Conservation (phyloP, 2,113 vertebrate genomes). For the Bufo gargarizans region DNA sequence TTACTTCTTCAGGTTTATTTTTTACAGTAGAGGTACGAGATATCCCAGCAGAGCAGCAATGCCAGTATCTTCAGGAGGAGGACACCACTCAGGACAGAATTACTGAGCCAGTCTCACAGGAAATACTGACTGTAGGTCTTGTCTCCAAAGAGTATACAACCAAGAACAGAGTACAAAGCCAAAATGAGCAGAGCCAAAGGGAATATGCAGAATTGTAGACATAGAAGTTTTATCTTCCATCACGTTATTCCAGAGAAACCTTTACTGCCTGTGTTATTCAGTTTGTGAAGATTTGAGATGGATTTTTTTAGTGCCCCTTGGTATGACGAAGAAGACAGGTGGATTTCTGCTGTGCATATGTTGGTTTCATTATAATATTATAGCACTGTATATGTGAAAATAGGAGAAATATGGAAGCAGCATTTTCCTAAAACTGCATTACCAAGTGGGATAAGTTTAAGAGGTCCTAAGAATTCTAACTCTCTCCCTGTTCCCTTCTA, state of each 20-base stretch:
- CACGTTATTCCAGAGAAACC: neutral
- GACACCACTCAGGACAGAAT: constrained; percentile 1
- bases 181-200: neutral
- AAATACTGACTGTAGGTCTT: neutral
- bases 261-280: neutral
- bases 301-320: too few species aligned
- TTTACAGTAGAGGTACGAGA: neutral
- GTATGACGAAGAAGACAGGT: too few species aligned
- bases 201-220: neutral
- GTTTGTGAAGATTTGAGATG: neutral
- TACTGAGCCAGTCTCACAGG: neutral
- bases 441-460: too few species aligned
- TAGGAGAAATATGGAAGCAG: too few species aligned
- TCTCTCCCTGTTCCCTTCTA: too few species aligned
- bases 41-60: neutral
- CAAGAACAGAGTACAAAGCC: neutral
- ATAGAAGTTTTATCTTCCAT: neutral
- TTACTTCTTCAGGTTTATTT: neutral
- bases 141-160: neutral
- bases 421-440: too few species aligned
- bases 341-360: neutral
- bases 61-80: neutral
- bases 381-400: too few species aligned
- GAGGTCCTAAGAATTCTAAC: too few species aligned
- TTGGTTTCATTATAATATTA: neutral